Percentiles rank a stretch among this genome's conserved stretches.
phyloP scores from a whole-genome alignment of 2,797 vertebrate genomes.

The Myotis daubentonii region DNA sequence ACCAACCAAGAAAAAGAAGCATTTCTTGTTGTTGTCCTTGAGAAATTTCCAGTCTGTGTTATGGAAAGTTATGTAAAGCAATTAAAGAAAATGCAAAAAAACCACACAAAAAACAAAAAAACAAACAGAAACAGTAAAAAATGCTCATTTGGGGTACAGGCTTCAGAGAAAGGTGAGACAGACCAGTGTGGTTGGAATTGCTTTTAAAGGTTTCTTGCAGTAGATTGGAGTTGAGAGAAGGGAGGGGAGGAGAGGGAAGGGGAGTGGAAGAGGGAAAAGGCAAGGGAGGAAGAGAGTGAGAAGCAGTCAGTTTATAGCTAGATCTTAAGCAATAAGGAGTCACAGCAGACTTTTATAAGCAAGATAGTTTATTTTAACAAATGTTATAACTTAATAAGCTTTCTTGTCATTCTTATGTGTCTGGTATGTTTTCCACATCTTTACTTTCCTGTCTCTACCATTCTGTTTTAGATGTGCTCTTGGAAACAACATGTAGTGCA shows the following conservation, averaged over 20 bases:
- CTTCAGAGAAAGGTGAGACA: conserved; percentile 38
- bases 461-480: conserved; percentile 2
- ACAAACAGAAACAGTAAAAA: background rate
- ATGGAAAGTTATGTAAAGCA: background rate
- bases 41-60: background rate
- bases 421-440: background rate
- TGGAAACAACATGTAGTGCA: background rate
- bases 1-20: background rate
- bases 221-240: background rate
- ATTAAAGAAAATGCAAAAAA: background rate
- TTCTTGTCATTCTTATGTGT: background rate
- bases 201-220: conserved; percentile 23
- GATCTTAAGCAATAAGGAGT: conserved; percentile 15
- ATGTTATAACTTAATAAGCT: background rate
- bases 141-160: background rate
- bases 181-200: background rate
- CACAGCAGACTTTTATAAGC: background rate
- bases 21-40: background rate
- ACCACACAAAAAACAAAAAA: background rate
- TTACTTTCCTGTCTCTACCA: background rate
- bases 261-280: background rate
- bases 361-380: background rate
- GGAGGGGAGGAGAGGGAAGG: background rate
- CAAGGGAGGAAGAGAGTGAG: background rate
- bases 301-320: background rate